Percentiles rank a stretch among this genome's conserved stretches.
Conservation (phyloP, 1,140 invertebrate species). For the Drosophila varians region DNA sequence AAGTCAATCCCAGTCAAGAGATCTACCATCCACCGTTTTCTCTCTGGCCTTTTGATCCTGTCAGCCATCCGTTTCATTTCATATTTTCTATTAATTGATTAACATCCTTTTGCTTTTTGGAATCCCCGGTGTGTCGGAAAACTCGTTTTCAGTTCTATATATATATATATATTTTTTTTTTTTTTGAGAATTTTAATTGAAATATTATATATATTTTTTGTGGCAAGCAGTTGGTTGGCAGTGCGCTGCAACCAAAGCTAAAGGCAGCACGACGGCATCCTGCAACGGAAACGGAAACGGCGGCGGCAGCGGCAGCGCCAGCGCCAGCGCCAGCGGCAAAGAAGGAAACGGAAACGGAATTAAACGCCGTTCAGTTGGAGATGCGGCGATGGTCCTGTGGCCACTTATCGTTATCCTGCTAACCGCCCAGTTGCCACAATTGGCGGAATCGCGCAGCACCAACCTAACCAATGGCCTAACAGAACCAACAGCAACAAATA, state of each 20-base stretch:
- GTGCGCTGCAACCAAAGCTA: constrained; percentile 69
- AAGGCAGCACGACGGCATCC: constrained; percentile 62
- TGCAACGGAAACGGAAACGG: constrained; percentile 25
- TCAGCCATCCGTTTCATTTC: not conserved
- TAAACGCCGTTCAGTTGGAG: not conserved
- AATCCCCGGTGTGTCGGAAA: not conserved
- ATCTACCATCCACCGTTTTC: no score
- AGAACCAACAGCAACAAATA: constrained; percentile 7
- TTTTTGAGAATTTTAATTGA: not conserved
- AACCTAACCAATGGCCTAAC: constrained; percentile 59
- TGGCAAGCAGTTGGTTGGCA: constrained; percentile 71
- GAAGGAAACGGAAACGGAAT: not conserved
- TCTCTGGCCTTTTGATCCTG: not conserved
- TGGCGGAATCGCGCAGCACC: constrained; percentile 37
- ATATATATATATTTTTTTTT: no score
- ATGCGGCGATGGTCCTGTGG: constrained; percentile 48
- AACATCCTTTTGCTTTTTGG: not conserved
- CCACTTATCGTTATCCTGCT: constrained; percentile 33
- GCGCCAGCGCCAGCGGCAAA: not conserved
- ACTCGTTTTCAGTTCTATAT: not conserved
- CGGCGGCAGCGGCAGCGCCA: constrained; percentile 9
- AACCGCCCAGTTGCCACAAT: constrained; percentile 24
- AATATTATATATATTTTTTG: not conserved
- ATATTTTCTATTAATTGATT: not conserved
- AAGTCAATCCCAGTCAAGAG: not conserved